Evolutionary conservation across 2,113 vertebrate genomes (phyloP), one percentile per base, ranked within the genome.

Genomic region (Pterocles orientalis): DNA sequence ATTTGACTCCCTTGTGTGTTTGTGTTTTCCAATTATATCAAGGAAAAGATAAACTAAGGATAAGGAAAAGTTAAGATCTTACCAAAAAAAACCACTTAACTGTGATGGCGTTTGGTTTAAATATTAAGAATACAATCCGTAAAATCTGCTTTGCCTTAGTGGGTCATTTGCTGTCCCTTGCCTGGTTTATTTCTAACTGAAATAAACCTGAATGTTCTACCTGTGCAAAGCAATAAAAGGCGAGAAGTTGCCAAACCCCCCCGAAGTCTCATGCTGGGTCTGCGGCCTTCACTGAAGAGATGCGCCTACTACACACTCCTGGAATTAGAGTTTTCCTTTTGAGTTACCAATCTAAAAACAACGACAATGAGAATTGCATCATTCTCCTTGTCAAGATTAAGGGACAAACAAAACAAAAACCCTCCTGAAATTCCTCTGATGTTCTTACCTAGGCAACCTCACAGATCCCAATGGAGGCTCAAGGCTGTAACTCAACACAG

Each of bases 401-500:
- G n/a, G 28, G 10, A 83, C 72, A 80, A 88, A 80, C 51, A 71
- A 87, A 89, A 36, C 65, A 36, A 60, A 91, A 39, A 1, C 19
- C 6, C 19, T 45, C 29, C 53, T 23, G 73, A 76, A 92, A 87
- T 56, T 48, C 20, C 68, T 65, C 68, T 48, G 43, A 29, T 73
- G 51, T 24, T 95, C 80, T 61, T 58, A 80, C 71, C 56, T 47
- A 36, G 28, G 51, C 56, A 91, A 56, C 54, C 76, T 66, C 90
- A 48, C 36, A 58, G 62, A 60, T 66, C 75, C 82, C 77, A 71
- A 7, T 0, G 43, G 80, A 78, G 79, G 85, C 64, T 19, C 2
- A 8, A 48, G 60, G 79, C 79, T 93, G 90, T 96, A 96, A 96
- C 82, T 81, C 88, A 93, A 94, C 65, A 71, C 94, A 34, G 3